phyloP scores from a whole-genome alignment of 2,113 vertebrate genomes.

The Pandion haliaetus region DNA sequence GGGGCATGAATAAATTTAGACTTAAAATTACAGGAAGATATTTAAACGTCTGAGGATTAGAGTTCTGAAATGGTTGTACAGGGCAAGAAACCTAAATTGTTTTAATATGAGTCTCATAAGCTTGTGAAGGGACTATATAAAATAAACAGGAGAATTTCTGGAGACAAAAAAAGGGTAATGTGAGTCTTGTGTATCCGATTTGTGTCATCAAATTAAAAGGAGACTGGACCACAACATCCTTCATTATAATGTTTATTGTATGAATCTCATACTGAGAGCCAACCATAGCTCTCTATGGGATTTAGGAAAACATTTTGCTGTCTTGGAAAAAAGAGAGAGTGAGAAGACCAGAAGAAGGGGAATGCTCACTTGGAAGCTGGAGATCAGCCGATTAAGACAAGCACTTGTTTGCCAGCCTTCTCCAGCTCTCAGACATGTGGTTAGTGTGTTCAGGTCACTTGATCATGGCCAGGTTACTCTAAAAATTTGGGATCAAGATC shows the following conservation, averaged over 20 bases:
- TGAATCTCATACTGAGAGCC: not conserved
- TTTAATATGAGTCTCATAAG: not conserved
- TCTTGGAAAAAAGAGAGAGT: not conserved
- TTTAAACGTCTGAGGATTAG: not conserved
- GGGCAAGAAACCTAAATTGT: not conserved
- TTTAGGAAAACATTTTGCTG: not conserved
- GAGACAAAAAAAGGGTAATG: not conserved
- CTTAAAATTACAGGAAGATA: not conserved
- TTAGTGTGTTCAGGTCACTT: not conserved
- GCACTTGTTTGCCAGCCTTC: not conserved
- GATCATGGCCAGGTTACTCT: not conserved
- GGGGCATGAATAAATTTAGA: not conserved
- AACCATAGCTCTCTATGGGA: not conserved
- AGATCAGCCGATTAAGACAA: not conserved
- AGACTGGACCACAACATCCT: not conserved
- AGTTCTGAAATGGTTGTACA: not conserved
- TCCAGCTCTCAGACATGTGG: not conserved
- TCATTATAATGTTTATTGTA: not conserved
- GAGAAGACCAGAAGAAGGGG: not conserved
- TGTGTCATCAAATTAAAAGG: conserved; percentile 2
- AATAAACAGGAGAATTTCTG: not conserved
- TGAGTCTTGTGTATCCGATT: not conserved
- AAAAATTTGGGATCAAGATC: not conserved
- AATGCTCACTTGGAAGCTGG: not conserved
- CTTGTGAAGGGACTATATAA: not conserved